Evolutionary conservation across 1,140 invertebrate genomes (phyloP), one percentile per base, ranked within the genome.

Genomic region (Sipha flava): DNA sequence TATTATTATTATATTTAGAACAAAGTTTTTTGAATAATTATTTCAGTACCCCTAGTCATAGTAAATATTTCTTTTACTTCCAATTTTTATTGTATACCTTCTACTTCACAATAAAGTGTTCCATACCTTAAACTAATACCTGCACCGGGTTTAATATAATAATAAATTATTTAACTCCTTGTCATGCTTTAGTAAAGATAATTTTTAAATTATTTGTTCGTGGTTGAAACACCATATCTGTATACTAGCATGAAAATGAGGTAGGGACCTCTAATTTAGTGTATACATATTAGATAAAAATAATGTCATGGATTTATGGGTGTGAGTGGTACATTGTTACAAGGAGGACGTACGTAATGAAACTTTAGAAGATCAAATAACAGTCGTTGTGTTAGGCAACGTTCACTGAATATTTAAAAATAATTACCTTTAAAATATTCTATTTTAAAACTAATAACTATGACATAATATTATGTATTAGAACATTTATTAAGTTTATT

Each of bases 221-320:
- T 72, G 45, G 68, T 34, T 52, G 43, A 16, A 31, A 29, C n/a
- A n/a, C 29, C 21, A 18, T 34, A 52, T 49, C 9, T 66, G 37
- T 72, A 12, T 49, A 72, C 31, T 49, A 72, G 45, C 68, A 72
- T 72, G 45, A 31, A 14, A 72, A 72, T 72, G 26, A 49, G 29
- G 9, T 18, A 47, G 26, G 26, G 26, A 31, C 68, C 40, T 47
- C 43, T 29, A 47, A 72, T 18, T 34, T 29, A 54, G 5, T 52
- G 49, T 23, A 75, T 52, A 75, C 47, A 75, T 75, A 54, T 34
- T 54, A 54, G 45, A 75, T 54, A 49, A 54, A 75, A 75, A 54
- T 75, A 52, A 75, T 75, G 70, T 75, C 70, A 75, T 7, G 70
- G 47, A 75, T 75, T 52, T 52, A 75, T 75, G 70, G 70, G 70